A percentile compares a stretch with the other conserved stretches of the same genome.
Evolutionary conservation across 1,140 invertebrate species (phyloP).

Genomic region (Polypedilum vanderplanki): DNA sequence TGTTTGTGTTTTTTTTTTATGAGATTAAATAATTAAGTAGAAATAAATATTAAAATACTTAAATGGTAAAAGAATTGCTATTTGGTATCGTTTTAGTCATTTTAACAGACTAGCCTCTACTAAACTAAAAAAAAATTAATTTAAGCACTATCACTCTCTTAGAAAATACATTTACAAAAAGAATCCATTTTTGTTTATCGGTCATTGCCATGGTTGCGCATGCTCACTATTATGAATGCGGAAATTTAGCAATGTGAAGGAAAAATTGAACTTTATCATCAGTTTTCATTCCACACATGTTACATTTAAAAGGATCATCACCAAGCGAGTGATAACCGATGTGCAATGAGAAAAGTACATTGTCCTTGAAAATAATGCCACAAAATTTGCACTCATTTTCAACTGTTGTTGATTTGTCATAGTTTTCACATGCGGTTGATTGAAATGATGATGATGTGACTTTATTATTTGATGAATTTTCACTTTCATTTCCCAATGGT

Average conservation of each 20-base stretch:
- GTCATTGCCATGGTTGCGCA: no score
- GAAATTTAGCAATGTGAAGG: conserved; percentile 77
- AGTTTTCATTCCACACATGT: conserved; percentile 82
- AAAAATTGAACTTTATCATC: conserved; percentile 82
- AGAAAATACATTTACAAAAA: no score
- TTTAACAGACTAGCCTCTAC: no score
- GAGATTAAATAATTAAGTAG: no score
- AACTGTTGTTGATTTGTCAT: conserved; percentile 25
- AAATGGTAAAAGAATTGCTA: no score
- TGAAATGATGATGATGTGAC: not conserved
- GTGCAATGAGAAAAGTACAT: conserved; percentile 88
- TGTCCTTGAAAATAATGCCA: conserved; percentile 82
- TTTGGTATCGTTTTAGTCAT: no score
- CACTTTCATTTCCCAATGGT: conserved; percentile 34
- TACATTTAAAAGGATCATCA: conserved; percentile 87
- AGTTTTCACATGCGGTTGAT: conserved; percentile 26
- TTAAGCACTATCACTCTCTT: no score
- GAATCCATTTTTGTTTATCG: no score
- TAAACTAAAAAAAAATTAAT: no score
- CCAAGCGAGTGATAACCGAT: conserved; percentile 87
- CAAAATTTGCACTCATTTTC: conserved; percentile 69
- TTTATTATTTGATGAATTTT: conserved; percentile 32
- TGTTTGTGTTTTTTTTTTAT: no score
- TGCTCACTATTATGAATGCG: conserved; percentile 57
- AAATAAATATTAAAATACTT: no score